These are phyloP conservation scores for Tragelaphus oryx DNA, from an alignment of 2,797 vertebrate species.

Conservation along the genomic window DNA sequence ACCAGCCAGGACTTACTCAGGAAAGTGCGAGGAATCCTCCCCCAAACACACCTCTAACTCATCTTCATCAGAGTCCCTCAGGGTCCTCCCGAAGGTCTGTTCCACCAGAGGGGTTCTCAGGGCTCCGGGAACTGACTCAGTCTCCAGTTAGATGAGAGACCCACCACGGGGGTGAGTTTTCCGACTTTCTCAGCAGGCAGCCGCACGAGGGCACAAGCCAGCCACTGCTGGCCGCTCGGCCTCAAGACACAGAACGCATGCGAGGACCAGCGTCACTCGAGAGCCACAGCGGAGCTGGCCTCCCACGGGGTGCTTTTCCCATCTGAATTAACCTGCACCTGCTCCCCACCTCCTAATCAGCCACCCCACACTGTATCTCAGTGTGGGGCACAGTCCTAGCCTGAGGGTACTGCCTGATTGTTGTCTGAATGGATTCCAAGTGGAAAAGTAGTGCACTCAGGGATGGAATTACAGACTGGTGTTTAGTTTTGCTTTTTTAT, in stretches of 20 bases:
- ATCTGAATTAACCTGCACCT: neutral
- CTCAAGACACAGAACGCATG: accelerated
- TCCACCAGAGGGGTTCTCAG: neutral
- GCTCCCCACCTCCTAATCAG: neutral
- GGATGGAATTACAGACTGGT: neutral
- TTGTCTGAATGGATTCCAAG: neutral
- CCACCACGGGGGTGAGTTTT: neutral
- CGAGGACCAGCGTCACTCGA: accelerated
- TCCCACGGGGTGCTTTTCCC: neutral
- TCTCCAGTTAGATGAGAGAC: neutral
- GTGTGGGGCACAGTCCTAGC: neutral
- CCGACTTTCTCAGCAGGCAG: neutral
- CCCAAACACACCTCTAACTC: too few species aligned
- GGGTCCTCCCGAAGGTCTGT: neutral
- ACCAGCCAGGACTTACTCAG: neutral
- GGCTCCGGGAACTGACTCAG: neutral
- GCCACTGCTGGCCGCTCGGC: accelerated
- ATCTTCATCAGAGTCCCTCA: neutral
- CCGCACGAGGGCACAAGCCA: neutral
- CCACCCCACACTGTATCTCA: neutral
- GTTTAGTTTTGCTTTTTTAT: neutral
- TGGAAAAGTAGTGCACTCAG: neutral
- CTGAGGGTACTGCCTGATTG: neutral
- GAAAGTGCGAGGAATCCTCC: neutral
- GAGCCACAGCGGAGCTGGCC: neutral